Evolutionary conservation across 2,113 vertebrate genomes (phyloP), one percentile per base, ranked within the genome.

Genomic region (Todiramphus saurophagus): DNA sequence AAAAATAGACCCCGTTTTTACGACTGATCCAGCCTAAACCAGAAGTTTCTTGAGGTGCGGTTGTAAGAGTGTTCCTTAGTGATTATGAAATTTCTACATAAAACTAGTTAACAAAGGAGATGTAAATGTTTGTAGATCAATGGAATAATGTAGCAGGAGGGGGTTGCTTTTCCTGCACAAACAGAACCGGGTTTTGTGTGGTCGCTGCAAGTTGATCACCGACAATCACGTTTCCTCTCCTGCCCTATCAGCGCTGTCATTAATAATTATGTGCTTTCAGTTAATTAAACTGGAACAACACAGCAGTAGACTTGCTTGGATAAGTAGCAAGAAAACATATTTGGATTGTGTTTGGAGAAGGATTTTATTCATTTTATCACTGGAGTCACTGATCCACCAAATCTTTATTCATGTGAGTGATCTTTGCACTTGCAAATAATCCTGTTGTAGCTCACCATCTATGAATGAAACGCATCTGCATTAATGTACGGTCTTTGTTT

Each of bases 81-180:
- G 98, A 96, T 97, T 94, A 96, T 93, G 94, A 98, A 97, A 97
- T 98, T 97, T 97, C 98, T 95, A 77, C 97, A 97, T 97, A 97
- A 98, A 98, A 97, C 96, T 87, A 70, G 74, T 96, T 97, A 94
- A 98, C 98, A 98, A 98, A 98, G 86, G 97, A 97, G 97, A 98
- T 98, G 98, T 98, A 98, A 98, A 98, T 98, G 97, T 97, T 98
- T 98, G 97, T 96, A 94, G 95, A 97, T 98, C 97, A 97, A 86
- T 97, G 87, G 98, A 95, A 98, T 98, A 98, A 98, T 98, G 97
- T 96, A 97, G 94, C 97, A 96, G 97, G 98, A 98, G 98, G 98
- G 98, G 98, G 98, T 89, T 97, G 96, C 74, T 41, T 97, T 97
- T 94, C 64, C 91, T 96, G 86, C 91, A 93, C 91, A 97, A 97